A percentile compares a stretch with the other conserved stretches of the same genome.
These are phyloP conservation scores for Monomorium pharaonis DNA, from an alignment of 1,140 invertebrate genomes.

Conservation along the genomic window DNA sequence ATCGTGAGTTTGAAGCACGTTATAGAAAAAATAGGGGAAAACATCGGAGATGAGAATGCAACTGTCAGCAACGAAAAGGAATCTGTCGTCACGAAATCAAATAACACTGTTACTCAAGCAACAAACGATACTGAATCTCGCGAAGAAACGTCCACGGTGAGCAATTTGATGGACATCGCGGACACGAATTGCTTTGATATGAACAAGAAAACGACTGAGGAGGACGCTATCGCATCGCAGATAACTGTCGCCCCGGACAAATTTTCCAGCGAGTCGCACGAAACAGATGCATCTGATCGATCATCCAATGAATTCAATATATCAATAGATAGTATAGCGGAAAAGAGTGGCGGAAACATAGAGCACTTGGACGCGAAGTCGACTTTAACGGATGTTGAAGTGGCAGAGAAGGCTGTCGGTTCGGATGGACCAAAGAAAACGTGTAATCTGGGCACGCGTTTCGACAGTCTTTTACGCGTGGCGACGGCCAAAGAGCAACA, in stretches of 20 bases:
- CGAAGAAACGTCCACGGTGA: conserved; percentile 15
- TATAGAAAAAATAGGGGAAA: conserved; percentile 79
- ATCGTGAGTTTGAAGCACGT: conserved; percentile 80
- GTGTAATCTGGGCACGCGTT: conserved; percentile 76
- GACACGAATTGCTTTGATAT: conserved; percentile 23
- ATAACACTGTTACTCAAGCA: neutral
- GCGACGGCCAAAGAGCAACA: conserved; percentile 61
- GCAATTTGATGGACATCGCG: neutral
- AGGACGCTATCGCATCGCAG: neutral
- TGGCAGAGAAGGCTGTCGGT: conserved; percentile 62
- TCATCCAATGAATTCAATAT: conserved; percentile 54
- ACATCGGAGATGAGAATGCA: conserved; percentile 52
- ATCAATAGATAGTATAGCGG: conserved; percentile 31
- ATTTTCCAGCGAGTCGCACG: neutral
- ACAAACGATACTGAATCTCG: neutral
- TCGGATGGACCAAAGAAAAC: conserved; percentile 69
- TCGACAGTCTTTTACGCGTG: conserved; percentile 78
- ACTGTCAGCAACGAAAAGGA: conserved; percentile 37
- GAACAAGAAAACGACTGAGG: conserved; percentile 23
- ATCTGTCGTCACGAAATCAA: conserved; percentile 19
- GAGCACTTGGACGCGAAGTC: conserved; percentile 40
- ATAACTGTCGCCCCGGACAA: neutral
- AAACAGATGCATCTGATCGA: neutral
- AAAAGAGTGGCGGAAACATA: conserved; percentile 12
- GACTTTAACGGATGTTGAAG: conserved; percentile 43